Evolutionary conservation across 1,140 invertebrate genomes (phyloP), one percentile per base, ranked within the genome.

Genomic region (Palaemon carinicauda): DNA sequence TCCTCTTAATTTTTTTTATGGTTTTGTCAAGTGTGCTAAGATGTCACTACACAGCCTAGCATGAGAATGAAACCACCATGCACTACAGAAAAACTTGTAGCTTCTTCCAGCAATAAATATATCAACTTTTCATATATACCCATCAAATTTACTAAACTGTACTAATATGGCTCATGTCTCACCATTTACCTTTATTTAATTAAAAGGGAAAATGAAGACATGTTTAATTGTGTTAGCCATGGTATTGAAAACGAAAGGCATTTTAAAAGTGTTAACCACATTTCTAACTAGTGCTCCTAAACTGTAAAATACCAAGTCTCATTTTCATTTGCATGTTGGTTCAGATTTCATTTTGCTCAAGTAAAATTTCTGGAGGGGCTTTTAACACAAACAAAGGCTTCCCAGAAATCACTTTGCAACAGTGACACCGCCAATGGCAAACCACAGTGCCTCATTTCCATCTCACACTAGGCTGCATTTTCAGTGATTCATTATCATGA

Each of bases 401-500:
- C 73, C 33, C 29, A 75, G 73, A 21, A 17, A 80, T 56, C 51
- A 31, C 77, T 80, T 54, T 33, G 24, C 52, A 80, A 80, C 53
- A 80, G 31, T n/a, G 73, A 75, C 51, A 41, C 21, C 17, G 73
- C 21, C 17, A 31, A 52, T 54, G 77, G 21, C 17, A 52, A 27
- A 54, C 14, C 69, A n/a, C 69, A 80, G 29, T 82, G 33, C 17
- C 29, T 51, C 52, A 7, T 33, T n/a, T 51, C 5, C 53, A 69
- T 86, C 83, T 86, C 77, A 53, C 78, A 75, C 83, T 86, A 80
- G 83, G 83, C 83, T 86, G 83, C 69, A 53, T 60, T 84, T 77
- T 14, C 14, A 80, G 69, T 86, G 83, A 86, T 65, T 71, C 60
- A 86, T 69, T 73, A 86, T 86, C 83, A 86, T 86, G 51, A 73